These are phyloP conservation scores for Myathropa florea DNA, from an alignment of 2,888 invertebrate species.

Conservation along the genomic window DNA sequence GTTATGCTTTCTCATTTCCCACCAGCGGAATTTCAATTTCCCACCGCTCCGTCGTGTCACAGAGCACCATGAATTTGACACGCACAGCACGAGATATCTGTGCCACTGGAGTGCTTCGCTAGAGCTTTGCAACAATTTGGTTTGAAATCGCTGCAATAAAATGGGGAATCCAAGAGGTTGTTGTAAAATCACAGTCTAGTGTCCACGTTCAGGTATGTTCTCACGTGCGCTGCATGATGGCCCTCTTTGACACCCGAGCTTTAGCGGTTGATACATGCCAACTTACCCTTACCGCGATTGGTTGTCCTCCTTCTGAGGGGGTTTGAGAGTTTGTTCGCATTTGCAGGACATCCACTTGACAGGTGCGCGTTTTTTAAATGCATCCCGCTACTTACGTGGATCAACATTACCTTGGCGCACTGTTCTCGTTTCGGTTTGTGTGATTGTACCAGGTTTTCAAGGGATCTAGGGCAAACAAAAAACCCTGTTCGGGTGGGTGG, in stretches of 20 bases:
- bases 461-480: conserved; percentile 33
- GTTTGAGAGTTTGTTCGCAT: not conserved
- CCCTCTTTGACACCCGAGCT: not conserved
- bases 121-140: conserved; percentile 66
- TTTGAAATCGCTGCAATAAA: conserved; percentile 57
- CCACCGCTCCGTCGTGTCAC: conserved; percentile 8
- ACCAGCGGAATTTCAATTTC: conserved; percentile 58
- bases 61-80: not conserved
- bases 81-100: conserved; percentile 14
- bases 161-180: conserved; percentile 31
- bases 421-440: conserved; percentile 18
- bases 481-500: not conserved
- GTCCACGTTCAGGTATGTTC: conserved; percentile 18
- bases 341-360: conserved; percentile 4
- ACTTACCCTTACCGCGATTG: conserved; percentile 11
- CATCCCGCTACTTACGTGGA: conserved; percentile 45
- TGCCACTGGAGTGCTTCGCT: conserved; percentile 7
- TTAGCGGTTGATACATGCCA: conserved; percentile 17
- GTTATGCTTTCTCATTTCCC: conserved; percentile 49
- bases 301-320: conserved; percentile 22
- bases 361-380: conserved; percentile 33
- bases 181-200: conserved; percentile 51
- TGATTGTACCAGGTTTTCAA: conserved; percentile 19
- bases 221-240: conserved; percentile 3
- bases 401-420: conserved; percentile 61